A percentile compares a stretch with the other conserved stretches of the same genome.
These are phyloP conservation scores for Limnephilus lunatus DNA, from an alignment of 2,888 invertebrate genomes.

Conservation along the genomic window DNA sequence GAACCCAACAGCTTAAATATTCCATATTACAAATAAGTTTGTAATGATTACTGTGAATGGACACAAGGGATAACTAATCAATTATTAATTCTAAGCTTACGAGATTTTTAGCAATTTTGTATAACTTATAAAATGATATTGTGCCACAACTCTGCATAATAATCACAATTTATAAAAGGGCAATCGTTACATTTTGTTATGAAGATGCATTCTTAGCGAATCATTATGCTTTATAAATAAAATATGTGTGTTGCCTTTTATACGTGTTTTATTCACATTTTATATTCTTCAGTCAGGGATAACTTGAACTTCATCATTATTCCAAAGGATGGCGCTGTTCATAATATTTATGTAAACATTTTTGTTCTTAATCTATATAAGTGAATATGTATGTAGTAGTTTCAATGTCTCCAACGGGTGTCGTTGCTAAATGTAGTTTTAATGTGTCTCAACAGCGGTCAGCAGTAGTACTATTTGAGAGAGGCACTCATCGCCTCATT, in stretches of 20 bases:
- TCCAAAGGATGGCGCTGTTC: not conserved
- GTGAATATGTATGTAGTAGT: too few species aligned
- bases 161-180: constrained; percentile 59
- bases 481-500: too few species aligned
- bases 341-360: not conserved
- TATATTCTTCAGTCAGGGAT: not conserved
- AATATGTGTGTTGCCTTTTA: constrained; percentile 67
- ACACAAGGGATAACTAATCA: constrained; percentile 56
- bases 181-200: constrained; percentile 62
- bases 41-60: constrained; percentile 45
- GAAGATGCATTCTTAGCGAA: constrained; percentile 58
- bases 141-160: constrained; percentile 63
- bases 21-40: constrained; percentile 27
- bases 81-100: constrained; percentile 59
- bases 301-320: not conserved
- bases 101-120: constrained; percentile 65
- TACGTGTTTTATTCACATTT: constrained; percentile 61
- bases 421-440: too few species aligned
- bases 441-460: too few species aligned
- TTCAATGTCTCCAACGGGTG: too few species aligned
- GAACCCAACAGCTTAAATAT: not conserved
- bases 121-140: constrained; percentile 61
- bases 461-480: too few species aligned
- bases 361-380: not conserved
- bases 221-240: constrained; percentile 65